Evolutionary conservation across 2,113 vertebrate species (phyloP).

Genomic region (Anas platyrhynchos): DNA sequence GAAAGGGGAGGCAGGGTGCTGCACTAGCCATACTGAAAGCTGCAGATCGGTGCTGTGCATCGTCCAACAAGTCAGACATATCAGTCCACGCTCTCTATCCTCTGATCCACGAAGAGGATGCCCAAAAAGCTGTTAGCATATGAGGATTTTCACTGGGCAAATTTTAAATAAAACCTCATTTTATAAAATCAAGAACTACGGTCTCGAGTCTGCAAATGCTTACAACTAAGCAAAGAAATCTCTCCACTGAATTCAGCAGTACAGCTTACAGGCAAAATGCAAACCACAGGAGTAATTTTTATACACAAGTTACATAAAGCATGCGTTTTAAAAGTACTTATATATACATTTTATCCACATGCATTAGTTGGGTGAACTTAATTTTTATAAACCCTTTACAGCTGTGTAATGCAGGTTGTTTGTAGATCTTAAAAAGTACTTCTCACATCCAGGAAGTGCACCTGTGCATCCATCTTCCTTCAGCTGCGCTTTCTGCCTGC

Average conservation of each 20-base stretch:
- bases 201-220: background rate
- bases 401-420: background rate
- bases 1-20: rapidly evolving
- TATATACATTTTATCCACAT: background rate
- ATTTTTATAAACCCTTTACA: background rate
- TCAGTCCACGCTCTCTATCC: rapidly evolving
- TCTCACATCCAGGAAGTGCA: background rate
- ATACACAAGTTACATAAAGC: background rate
- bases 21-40: rapidly evolving
- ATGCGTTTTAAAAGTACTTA: background rate
- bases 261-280: rapidly evolving
- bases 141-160: background rate
- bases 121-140: background rate
- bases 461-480: too few relatives aligned
- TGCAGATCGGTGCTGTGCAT: background rate
- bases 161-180: background rate
- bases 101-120: background rate
- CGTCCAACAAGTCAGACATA: background rate
- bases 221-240: rapidly evolving
- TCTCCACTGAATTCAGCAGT: background rate
- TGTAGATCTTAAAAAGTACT: background rate
- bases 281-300: background rate
- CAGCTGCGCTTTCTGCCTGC: rapidly evolving
- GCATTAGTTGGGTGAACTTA: background rate
- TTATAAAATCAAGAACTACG: background rate